Conservation (phyloP, 2,888 invertebrate genomes). For the Andrena trimmerana region DNA sequence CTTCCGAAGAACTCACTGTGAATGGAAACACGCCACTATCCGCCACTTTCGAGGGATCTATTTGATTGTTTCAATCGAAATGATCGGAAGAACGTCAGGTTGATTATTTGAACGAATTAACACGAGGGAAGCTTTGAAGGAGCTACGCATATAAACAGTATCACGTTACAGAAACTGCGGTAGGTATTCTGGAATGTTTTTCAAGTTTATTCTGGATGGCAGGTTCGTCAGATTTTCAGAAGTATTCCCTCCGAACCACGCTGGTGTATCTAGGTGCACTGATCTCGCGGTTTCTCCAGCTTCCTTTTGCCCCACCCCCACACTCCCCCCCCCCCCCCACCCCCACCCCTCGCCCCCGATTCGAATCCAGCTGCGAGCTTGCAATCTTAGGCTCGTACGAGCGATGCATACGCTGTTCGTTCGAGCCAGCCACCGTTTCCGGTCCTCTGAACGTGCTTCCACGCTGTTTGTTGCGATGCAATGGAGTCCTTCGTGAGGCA, state of each 20-base stretch:
- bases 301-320: neutral
- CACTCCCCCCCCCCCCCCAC: no score
- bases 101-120: neutral
- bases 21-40: neutral
- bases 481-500: neutral
- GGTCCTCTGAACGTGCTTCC: constrained; percentile 5
- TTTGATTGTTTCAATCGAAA: neutral
- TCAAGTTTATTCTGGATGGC: no score
- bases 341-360: neutral
- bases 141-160: no score
- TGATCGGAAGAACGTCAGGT: neutral
- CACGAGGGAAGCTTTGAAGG: no score
- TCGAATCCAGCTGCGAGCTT: constrained; percentile 20
- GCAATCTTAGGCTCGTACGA: constrained; percentile 27
- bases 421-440: neutral
- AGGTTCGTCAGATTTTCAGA: no score
- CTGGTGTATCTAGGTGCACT: neutral
- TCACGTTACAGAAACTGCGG: no score
- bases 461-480: neutral
- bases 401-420: constrained; percentile 8
- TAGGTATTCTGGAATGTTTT: no score
- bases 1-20: neutral
- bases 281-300: constrained; percentile 29
- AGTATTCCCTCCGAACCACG: neutral
- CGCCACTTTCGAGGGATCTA: neutral